Evolutionary conservation across 1,140 invertebrate species (phyloP), one percentile per base, ranked within the genome.

Genomic region (Hyles euphorbiae): DNA sequence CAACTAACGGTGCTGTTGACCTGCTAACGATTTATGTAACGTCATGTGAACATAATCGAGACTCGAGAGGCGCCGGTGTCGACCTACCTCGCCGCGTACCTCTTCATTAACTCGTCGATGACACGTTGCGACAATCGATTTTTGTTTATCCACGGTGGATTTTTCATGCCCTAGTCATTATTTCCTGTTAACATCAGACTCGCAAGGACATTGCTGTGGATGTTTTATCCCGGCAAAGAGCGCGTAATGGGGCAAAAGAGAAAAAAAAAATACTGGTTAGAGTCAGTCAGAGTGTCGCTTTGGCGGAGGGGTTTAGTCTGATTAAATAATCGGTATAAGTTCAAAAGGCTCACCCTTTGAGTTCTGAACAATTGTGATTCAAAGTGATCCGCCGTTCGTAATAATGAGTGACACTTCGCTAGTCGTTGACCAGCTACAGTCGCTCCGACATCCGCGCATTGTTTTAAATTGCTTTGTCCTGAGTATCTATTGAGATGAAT

Each of bases 1-100:
- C 68, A 66, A 65, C 67, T 65, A 67, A 63, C 70, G 62, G 64
- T 67, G 70, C 64, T 70, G 68, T 70, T 73, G 68, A 73, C 71
- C 68, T 64, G 68, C 65, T 56, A 62, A 70, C 59, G 34, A 60
- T 66, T 68, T 73, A 66, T 62, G 63, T 69, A 67, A 68, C 44
- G 53, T 67, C 60, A 61, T 65, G 45, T 56, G 58, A 58, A 59
- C 53, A 58, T 66, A 64, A 72, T 64, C 45, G 52, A 61, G 54
- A 47, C 59, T 61, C 34, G n/a, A 7, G 34, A 46, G 46, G 47
- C 53, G 48, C 51, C 22, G 22, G 54, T 47, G 57, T 43, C n/a
- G 34, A 55, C 48, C 44, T 53, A 54, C 40, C 48, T 54, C 36
- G 36, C 43, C 46, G 45, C 47, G 49, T 12, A 11, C 51, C 11